A percentile compares a stretch with the other conserved stretches of the same genome.
These are phyloP conservation scores for Xerus rutilus DNA, from an alignment of 2,797 vertebrate species.

Conservation along the genomic window DNA sequence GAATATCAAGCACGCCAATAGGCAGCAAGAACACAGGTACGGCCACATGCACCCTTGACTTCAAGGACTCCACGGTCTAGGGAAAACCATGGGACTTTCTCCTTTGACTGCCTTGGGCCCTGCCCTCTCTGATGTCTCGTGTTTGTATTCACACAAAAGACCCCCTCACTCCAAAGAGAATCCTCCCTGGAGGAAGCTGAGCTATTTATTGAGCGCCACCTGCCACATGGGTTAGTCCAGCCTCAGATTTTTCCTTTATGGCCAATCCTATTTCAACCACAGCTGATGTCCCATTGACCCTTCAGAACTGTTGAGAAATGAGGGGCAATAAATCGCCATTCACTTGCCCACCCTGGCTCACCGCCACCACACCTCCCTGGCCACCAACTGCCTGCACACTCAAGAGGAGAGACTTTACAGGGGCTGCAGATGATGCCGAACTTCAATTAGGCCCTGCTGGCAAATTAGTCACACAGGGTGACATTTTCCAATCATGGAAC, in stretches of 20 bases:
- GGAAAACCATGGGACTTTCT: not conserved
- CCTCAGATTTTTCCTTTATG: slow-evolving; percentile 55
- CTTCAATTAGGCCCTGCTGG: slow-evolving; percentile 85
- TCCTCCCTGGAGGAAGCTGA: slow-evolving; percentile 54
- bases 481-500: slow-evolving; percentile 88
- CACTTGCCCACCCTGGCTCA: slow-evolving; percentile 1
- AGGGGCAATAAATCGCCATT: slow-evolving; percentile 76
- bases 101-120: not conserved
- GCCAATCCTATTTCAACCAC: slow-evolving; percentile 63
- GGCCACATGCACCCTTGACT: not conserved
- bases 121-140: not conserved
- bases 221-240: slow-evolving; percentile 72
- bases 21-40: not conserved
- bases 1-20: not conserved
- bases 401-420: slow-evolving; percentile 69
- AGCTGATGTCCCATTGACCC: slow-evolving; percentile 76
- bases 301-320: slow-evolving; percentile 61
- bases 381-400: slow-evolving; percentile 36
- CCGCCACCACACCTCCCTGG: not conserved
- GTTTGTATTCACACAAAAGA: slow-evolving; percentile 38
- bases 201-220: slow-evolving; percentile 68
- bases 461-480: slow-evolving; percentile 87
- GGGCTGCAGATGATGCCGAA: slow-evolving; percentile 82
- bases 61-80: not conserved
- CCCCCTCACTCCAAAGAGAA: not conserved